Evolutionary conservation across 35 echinoderm and acorn worm species (phyloP), one percentile per base, ranked within the genome.

Genomic region (Apostichopus californicus): DNA sequence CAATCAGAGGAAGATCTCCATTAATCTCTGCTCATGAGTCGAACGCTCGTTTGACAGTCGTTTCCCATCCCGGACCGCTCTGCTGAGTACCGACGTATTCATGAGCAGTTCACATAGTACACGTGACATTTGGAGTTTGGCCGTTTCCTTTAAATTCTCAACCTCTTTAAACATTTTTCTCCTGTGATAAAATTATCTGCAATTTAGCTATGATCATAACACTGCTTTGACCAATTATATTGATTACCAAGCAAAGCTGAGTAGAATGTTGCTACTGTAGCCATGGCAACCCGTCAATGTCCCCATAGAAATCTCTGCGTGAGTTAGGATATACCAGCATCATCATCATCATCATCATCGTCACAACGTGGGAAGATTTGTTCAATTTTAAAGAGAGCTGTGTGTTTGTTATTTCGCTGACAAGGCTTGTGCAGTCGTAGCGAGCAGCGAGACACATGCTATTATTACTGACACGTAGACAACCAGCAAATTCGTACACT

Each of bases 151-250:
- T 46, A 46, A 46, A 54, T 14, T 80, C n/a, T 14, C 78, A 80
- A 46, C 53, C 80, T 55, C 80, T 83, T 83, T 83, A 83, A 83
- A 83, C 34, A 34, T 14, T 68, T 13, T 56, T 55, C 52, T 83
- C 52, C 34, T 56, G 17, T 83, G 46, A 55, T 83, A 18, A 83
- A 12, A 14, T 83, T 83, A 83, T 11, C 80, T 83, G 34, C 80
- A 83, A 80, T 83, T 83, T 83, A 56, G 25, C 21, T 83, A 56
- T 55, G 80, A 83, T 83, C 80, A 83, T 83, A 83, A 56, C 80
- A 83, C 34, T 83, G 55, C 80, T 83, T 83, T 55, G 10, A 55
- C 80, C 80, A 83, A 83, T 83, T 83, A 83, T 55, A 34, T 56
- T 83, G 80, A 83, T 55, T 18, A 55, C 46, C 11, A 46, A 83